These are phyloP conservation scores for Samia ricini DNA, from an alignment of 1,140 invertebrate genomes.

Conservation along the genomic window DNA sequence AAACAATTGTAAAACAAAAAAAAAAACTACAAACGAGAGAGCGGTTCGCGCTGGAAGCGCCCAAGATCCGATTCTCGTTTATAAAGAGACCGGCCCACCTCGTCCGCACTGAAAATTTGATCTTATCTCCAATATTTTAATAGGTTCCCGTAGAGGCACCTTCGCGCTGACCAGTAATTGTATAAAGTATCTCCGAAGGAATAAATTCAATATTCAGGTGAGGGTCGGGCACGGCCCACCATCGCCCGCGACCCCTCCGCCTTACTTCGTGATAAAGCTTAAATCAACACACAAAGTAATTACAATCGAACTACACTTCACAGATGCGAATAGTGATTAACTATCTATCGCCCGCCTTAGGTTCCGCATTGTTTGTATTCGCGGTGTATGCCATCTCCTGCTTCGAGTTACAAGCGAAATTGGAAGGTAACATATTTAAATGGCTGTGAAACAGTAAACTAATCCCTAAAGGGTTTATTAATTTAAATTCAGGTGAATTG, in stretches of 20 bases:
- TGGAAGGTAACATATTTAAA: conserved; percentile 29
- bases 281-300: conserved; percentile 73
- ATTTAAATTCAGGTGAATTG: conserved; percentile 17
- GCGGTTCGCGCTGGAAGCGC: conserved; percentile 41
- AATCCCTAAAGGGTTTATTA: conserved; percentile 21
- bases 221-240: conserved; percentile 28
- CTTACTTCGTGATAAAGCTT: conserved; percentile 58
- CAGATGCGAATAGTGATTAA: conserved; percentile 70
- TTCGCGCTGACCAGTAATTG: conserved; percentile 55
- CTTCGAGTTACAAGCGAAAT: conserved; percentile 10
- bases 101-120: conserved; percentile 63
- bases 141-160: conserved; percentile 68
- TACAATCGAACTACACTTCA: conserved; percentile 64
- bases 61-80: conserved; percentile 53
- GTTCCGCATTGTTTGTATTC: conserved; percentile 28
- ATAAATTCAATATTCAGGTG: conserved; percentile 58
- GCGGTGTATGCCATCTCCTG: conserved; percentile 3
- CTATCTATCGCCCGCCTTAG: conserved; percentile 52
- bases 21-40: conserved; percentile 56
- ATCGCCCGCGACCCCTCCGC: conserved; percentile 36
- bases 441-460: conserved; percentile 20
- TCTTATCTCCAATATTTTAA: conserved; percentile 73
- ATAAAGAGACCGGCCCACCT: conserved; percentile 57
- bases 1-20: conserved; percentile 69
- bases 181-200: conserved; percentile 58